Base-by-base conservation (phyloP, 53 echinoderm and acorn worm species). In the Arbacia lixula region DNA sequence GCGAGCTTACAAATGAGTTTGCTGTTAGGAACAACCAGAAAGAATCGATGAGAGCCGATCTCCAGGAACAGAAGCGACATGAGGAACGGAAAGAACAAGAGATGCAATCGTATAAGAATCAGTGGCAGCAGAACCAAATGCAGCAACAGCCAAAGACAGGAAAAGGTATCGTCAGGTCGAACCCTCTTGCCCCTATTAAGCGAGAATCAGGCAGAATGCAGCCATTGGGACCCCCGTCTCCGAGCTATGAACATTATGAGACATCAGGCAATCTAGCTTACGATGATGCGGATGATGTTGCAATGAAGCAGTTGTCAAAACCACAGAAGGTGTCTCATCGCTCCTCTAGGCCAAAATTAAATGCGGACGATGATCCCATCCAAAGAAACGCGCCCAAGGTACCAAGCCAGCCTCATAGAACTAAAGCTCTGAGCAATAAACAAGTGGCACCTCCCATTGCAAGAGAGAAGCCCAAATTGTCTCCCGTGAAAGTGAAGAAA, bases 181-280 rank as follows among this genome's bases (percentile, higher is more conserved):
- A 92, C 4, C 92, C 92, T 17, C 76, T 95, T 12, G 92, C 95
- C 4, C 95, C 95, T 0, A 87, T 95, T n/a, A 85, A 61, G 65
- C 92, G 56, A 31, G 54, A 72, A 33, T 85, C 88, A 6, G 58
- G 37, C 21, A 63, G 67, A 72, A 85, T 19, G 6, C 86, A 58
- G 29, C 36, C 67, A 37, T 32, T 56, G 58, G 61, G 40, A 30
- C 29, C 36, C 28, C 53, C 83, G 51, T 68, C 80, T 46, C 77
- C 71, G 31, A 77, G 50, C 36, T 88, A 83, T n/a, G 85, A 86
- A 29, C 60, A 72, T 28, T 88, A 76, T 78, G 62, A 88, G 64
- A 74, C 87, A 32, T 39, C 86, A 35, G 75, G 84, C 29, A 73
- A 34, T 53, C 38, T 89, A 21, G 31, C 50, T 17, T 12, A 66